Evolutionary conservation across 2,888 invertebrate genomes (phyloP).

Genomic region (Enoplolaimus lenunculus): DNA sequence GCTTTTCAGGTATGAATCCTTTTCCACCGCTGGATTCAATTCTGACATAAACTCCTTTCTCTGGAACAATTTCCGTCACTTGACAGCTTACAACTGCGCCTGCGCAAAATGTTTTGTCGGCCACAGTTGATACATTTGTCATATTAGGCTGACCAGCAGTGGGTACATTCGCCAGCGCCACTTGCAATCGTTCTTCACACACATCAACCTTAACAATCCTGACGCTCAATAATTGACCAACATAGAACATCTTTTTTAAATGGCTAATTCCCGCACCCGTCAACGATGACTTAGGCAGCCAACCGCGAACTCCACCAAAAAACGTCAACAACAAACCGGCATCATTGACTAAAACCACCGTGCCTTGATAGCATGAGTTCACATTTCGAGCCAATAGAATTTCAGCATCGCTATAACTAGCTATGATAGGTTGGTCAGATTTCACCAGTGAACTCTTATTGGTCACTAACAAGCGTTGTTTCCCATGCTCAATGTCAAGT

Average conservation of each 20-base stretch:
- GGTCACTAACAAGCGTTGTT: neutral
- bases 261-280: neutral
- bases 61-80: neutral
- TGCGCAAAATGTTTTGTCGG: too few relatives aligned
- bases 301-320: conserved; percentile 14
- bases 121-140: too few relatives aligned
- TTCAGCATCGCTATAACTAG: too few relatives aligned
- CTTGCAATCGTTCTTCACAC: neutral
- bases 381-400: too few relatives aligned
- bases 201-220: neutral
- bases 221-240: conserved; percentile 6
- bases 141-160: too few relatives aligned
- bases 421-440: too few relatives aligned
- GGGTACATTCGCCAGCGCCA: too few relatives aligned
- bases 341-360: neutral
- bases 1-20: neutral
- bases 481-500: neutral
- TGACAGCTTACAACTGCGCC: too few relatives aligned
- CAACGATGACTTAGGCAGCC: neutral
- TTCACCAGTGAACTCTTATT: neutral
- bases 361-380: neutral
- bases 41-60: neutral
- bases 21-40: neutral
- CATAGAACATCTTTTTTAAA: neutral
- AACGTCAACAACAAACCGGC: conserved; percentile 15